A percentile compares a stretch with the other conserved stretches of the same genome.
Evolutionary conservation across 2,797 vertebrate species (phyloP).

Genomic region (Hybognathus amarus): DNA sequence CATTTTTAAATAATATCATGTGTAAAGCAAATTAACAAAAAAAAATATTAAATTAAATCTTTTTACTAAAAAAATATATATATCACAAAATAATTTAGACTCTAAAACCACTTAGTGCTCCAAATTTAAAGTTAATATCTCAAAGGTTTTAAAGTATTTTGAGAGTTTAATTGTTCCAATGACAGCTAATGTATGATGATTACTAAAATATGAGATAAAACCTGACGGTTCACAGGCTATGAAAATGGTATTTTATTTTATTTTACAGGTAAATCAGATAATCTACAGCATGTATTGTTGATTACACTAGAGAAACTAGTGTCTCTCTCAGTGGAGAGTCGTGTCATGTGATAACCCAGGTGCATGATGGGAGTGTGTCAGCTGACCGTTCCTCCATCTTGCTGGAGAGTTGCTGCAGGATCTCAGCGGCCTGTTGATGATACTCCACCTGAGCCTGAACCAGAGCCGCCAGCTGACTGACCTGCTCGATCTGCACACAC

Average conservation of each 20-base stretch:
- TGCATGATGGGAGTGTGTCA: slow-evolving; percentile 40
- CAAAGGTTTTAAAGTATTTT: too few species aligned
- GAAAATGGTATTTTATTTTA: too few species aligned
- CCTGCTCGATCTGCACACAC: slow-evolving; percentile 89
- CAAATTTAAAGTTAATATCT: background rate
- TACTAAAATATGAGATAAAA: too few species aligned
- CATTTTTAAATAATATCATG: too few species aligned
- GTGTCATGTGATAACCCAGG: background rate
- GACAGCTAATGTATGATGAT: too few species aligned
- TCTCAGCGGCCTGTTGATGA: slow-evolving; percentile 90
- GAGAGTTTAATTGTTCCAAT: too few species aligned
- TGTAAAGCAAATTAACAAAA: too few species aligned
- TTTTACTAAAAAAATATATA: too few species aligned
- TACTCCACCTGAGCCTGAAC: slow-evolving; percentile 96
- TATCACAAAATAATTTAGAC: too few species aligned
- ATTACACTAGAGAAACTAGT: background rate
- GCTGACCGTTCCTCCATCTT: slow-evolving; percentile 91
- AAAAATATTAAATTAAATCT: too few species aligned
- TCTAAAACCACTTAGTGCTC: background rate
- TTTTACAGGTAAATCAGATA: background rate
- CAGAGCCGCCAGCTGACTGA: slow-evolving; percentile 93
- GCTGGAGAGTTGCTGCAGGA: slow-evolving; percentile 89
- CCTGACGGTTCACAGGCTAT: too few species aligned
- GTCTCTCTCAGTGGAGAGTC: background rate
- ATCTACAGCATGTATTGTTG: background rate